Conservation (phyloP, 2,888 invertebrate genomes). For the Drosophila kokeensis region DNA sequence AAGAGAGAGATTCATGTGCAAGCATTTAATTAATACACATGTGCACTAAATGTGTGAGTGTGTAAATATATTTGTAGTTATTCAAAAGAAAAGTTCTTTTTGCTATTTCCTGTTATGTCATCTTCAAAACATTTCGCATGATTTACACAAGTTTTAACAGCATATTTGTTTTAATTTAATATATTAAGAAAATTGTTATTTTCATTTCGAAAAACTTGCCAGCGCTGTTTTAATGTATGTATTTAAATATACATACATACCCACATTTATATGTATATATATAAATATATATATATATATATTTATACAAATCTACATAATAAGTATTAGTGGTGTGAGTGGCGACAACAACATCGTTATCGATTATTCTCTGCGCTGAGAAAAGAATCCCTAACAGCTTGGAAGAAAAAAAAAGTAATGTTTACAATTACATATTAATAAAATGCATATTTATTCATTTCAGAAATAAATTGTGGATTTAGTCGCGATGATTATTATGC, state of each 20-base stretch:
- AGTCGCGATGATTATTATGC: slow-evolving; percentile 71
- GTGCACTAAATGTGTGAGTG: neutral
- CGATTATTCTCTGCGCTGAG: neutral
- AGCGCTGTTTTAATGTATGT: neutral
- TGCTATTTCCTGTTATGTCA: neutral
- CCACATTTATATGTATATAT: neutral
- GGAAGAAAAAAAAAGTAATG: neutral
- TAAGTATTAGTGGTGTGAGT: neutral
- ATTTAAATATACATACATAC: neutral
- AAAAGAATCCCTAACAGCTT: neutral
- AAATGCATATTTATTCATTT: neutral
- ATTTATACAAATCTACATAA: neutral
- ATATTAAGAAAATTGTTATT: neutral
- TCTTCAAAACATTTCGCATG: neutral
- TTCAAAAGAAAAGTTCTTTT: neutral
- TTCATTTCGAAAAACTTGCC: neutral
- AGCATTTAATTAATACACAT: neutral
- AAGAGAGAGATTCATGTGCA: neutral
- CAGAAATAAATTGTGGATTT: neutral
- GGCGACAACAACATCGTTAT: neutral
- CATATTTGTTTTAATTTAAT: neutral
- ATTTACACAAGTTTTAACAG: neutral
- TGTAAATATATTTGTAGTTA: neutral
- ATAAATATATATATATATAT: neutral
- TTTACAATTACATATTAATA: neutral